phyloP scores from a whole-genome alignment of 1,140 invertebrate genomes.

The Anoplophora glabripennis region DNA sequence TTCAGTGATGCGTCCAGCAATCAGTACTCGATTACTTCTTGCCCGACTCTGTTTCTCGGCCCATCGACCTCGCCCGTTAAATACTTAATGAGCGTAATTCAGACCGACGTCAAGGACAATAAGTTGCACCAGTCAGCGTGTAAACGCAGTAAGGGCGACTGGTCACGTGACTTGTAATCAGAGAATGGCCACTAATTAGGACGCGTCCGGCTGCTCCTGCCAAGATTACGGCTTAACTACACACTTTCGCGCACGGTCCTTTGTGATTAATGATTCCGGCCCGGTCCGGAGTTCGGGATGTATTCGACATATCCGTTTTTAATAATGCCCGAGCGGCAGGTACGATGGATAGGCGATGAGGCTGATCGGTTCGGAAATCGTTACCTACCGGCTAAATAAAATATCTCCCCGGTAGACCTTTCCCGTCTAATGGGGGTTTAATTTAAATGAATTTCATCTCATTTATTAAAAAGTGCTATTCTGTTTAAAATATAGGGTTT shows the following conservation, averaged over 20 bases:
- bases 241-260: conserved; percentile 1
- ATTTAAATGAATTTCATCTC: no score
- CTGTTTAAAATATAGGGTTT: no score
- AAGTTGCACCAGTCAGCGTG: conserved; percentile 23
- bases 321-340: background rate
- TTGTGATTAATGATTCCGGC: conserved; percentile 6
- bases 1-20: no score
- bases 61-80: conserved; percentile 20
- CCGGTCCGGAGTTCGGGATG: background rate
- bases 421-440: no score
- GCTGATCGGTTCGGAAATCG: no score
- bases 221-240: conserved; percentile 13
- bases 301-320: background rate
- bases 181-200: conserved; percentile 41
- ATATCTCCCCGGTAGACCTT: no score
- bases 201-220: conserved; percentile 17
- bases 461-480: no score
- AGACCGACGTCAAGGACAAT: conserved; percentile 37
- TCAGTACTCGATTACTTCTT: no score
- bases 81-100: conserved; percentile 38
- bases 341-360: background rate
- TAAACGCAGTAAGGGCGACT: conserved; percentile 24
- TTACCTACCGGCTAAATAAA: no score
- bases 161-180: conserved; percentile 41
- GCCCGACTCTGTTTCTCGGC: background rate